A percentile compares a stretch with the other conserved stretches of the same genome.
Evolutionary conservation across 2,797 vertebrate genomes (phyloP).

Genomic region (Dallia pectoralis): DNA sequence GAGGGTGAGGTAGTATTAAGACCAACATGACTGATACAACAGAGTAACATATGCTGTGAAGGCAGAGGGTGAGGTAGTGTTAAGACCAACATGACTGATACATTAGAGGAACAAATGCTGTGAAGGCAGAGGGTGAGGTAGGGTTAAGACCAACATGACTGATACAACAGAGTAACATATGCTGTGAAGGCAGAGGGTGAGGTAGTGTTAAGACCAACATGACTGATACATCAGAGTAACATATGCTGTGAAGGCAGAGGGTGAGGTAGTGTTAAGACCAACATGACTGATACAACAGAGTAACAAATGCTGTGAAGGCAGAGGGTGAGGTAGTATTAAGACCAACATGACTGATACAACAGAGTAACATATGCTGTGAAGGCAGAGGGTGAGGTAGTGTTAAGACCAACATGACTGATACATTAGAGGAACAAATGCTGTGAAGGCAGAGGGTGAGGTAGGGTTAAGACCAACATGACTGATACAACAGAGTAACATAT

Average conservation of each 20-base stretch:
- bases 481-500: slow-evolving; percentile 44
- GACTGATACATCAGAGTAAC: slow-evolving; percentile 27
- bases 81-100: background rate
- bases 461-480: background rate
- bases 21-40: background rate
- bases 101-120: slow-evolving; percentile 64
- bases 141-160: background rate
- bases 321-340: background rate
- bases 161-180: slow-evolving; percentile 44
- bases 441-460: slow-evolving; percentile 15
- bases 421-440: slow-evolving; percentile 64
- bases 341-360: background rate
- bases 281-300: background rate
- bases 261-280: background rate
- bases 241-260: slow-evolving; percentile 62
- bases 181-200: slow-evolving; percentile 55
- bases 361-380: slow-evolving; percentile 65
- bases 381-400: slow-evolving; percentile 1
- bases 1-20: background rate
- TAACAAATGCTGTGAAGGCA: slow-evolving; percentile 65
- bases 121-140: slow-evolving; percentile 15
- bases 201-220: background rate
- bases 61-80: slow-evolving; percentile 1
- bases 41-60: slow-evolving; percentile 65
- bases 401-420: background rate